These are phyloP conservation scores for Parasteatoda lunata DNA, from an alignment of 2,888 invertebrate genomes.

Conservation along the genomic window DNA sequence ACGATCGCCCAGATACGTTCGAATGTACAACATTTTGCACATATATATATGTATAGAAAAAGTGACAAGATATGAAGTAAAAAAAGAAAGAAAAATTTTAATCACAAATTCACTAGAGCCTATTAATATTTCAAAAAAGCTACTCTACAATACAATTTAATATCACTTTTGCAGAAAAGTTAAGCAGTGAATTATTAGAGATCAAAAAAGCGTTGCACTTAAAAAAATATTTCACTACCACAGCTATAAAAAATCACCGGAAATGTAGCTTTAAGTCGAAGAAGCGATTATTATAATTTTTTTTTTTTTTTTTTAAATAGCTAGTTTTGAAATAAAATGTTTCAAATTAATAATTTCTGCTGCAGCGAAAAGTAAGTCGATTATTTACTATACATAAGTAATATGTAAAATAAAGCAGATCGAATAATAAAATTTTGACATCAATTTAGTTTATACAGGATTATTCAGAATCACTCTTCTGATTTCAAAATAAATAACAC, in stretches of 20 bases:
- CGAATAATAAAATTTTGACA: no score
- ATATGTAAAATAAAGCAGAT: no score
- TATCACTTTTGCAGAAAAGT: conserved; percentile 32
- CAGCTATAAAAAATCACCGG: conserved; percentile 12
- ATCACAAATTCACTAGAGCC: conserved; percentile 41
- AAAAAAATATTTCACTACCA: conserved; percentile 9
- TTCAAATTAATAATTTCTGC: no score
- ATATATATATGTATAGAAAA: conserved; percentile 28
- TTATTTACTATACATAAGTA: no score
- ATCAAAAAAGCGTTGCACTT: not conserved
- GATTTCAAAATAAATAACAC: no score
- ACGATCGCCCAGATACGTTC: no score
- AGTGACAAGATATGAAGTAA: conserved; percentile 35
- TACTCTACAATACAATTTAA: conserved; percentile 36
- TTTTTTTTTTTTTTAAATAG: no score
- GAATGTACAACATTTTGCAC: conserved; percentile 5
- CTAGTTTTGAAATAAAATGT: no score
- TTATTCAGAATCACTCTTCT: no score
- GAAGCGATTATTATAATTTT: no score
- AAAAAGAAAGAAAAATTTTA: conserved; percentile 14
- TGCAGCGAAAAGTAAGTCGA: no score
- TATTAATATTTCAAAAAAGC: conserved; percentile 22
- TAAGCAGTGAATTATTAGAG: conserved; percentile 11
- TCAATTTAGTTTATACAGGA: no score
- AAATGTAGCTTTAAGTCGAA: not conserved